Evolutionary conservation across 2,797 vertebrate species (phyloP), one percentile per base, ranked within the genome.

Genomic region (Gymnoscopelus braueri): DNA sequence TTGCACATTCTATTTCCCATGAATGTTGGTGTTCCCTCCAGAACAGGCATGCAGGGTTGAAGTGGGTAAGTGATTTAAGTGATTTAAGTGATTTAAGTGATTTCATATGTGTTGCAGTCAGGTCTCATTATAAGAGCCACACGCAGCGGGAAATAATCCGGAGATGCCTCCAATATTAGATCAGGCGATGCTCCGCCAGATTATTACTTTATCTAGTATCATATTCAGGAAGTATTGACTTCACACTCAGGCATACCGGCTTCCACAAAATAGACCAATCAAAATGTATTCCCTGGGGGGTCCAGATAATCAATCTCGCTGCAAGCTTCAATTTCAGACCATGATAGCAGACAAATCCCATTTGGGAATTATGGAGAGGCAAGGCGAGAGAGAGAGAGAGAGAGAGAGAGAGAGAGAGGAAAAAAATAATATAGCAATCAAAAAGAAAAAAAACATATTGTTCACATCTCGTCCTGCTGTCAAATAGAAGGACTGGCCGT

Each of bases 261-360:
- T 79, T 65, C 68, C 48, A 60, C 56, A 35, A 6, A 35, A 35
- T 6, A 35, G 32, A 35, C 32, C 32, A 35, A 35, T 35, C 32
- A 35, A 6, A 81, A 82, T 71, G 44, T 67, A 76, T 77, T 74
- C 63, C n/a, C 12, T 32, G 19, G 51, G 39, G n/a, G 53, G 65
- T 57, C 65, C 60, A 79, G 72, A 81, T 79, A 77, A 88, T 87
- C 77, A 65, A 84, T 88, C 69, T 51, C 60, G 63, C 76, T 61
- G 63, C 72, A 71, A 70, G 81, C 71, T 75, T 84, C 74, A 85
- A 81, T 89, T 89, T 87, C 29, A 64, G 70, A 79, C 60, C 65
- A 59, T 67, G 80, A 77, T 69, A 76, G 65, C 65, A 71, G 82
- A 82, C 77, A 60, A 69, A 13, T 64, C 5, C 72, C 77, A 58